These are phyloP conservation scores for Lasioglossum figueresi DNA, from an alignment of 2,888 invertebrate species.

Conservation along the genomic window DNA sequence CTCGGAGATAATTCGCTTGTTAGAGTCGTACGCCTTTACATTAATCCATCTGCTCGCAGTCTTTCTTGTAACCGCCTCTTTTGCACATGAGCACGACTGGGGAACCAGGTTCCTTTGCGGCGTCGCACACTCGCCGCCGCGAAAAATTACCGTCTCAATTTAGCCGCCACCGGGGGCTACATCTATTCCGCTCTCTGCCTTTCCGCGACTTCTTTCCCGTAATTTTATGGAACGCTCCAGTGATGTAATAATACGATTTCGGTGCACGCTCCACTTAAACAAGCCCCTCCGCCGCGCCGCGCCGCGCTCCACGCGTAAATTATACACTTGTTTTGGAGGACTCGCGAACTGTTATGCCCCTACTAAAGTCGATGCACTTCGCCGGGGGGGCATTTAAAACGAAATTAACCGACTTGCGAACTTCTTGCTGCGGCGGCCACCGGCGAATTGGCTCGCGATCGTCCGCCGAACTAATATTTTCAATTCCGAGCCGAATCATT, in stretches of 20 bases:
- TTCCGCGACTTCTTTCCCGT: constrained; percentile 21
- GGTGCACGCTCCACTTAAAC: constrained; percentile 7
- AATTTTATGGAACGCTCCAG: constrained; percentile 6
- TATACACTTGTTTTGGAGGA: constrained; percentile 4
- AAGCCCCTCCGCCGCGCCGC: neutral
- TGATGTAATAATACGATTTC: constrained; percentile 8
- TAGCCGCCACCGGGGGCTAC: constrained; percentile 42
- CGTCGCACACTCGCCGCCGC: constrained; percentile 35
- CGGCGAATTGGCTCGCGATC: neutral
- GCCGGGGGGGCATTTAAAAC: neutral
- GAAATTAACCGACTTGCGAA: constrained; percentile 8
- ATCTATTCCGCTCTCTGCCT: constrained; percentile 35
- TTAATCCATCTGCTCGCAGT: constrained; percentile 72
- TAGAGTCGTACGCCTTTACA: constrained; percentile 74
- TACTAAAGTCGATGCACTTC: constrained; percentile 5
- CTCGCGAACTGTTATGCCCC: neutral
- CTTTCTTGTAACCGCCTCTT: constrained; percentile 64
- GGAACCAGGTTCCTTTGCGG: constrained; percentile 52
- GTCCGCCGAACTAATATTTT: neutral
- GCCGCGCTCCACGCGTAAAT: neutral
- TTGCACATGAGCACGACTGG: constrained; percentile 55
- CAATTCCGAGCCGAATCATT: neutral
- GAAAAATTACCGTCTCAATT: constrained; percentile 66
- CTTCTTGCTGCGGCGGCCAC: neutral
- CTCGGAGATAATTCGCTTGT: constrained; percentile 80